Evolutionary conservation across 2,113 vertebrate species (phyloP).

Genomic region (Passerina amoena): DNA sequence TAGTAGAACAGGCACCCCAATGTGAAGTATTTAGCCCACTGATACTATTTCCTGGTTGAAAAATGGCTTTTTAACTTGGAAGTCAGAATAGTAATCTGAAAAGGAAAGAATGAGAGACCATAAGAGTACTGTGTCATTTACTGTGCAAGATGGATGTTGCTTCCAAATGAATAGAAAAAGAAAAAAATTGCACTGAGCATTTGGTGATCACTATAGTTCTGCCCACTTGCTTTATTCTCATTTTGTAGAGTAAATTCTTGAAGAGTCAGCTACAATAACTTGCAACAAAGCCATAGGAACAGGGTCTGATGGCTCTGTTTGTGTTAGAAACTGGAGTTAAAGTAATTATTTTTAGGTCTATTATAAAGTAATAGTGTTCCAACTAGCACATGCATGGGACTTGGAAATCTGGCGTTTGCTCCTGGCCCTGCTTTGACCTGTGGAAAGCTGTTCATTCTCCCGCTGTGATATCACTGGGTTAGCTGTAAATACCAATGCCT

Average conservation of each 20-base stretch:
- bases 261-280: not conserved
- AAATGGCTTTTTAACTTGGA: slow-evolving; percentile 18
- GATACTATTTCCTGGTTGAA: not conserved
- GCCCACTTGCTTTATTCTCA: not conserved
- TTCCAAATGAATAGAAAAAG: not conserved
- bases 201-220: not conserved
- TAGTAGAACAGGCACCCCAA: not conserved
- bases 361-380: not conserved
- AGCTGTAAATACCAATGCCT: not conserved
- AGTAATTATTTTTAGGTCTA: not conserved
- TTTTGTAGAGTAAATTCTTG: not conserved
- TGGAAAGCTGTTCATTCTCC: not conserved
- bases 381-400: not conserved
- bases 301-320: not conserved
- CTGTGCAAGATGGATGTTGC: not conserved
- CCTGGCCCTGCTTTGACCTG: not conserved
- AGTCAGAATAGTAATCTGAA: slow-evolving; percentile 15
- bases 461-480: not conserved
- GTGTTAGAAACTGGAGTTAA: not conserved
- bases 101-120: not conserved
- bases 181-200: not conserved
- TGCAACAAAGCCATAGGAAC: not conserved
- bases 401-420: not conserved
- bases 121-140: slow-evolving; percentile 11
- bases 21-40: not conserved